Conservation (phyloP, 2,113 vertebrate genomes). For the Tetrao urogallus region DNA sequence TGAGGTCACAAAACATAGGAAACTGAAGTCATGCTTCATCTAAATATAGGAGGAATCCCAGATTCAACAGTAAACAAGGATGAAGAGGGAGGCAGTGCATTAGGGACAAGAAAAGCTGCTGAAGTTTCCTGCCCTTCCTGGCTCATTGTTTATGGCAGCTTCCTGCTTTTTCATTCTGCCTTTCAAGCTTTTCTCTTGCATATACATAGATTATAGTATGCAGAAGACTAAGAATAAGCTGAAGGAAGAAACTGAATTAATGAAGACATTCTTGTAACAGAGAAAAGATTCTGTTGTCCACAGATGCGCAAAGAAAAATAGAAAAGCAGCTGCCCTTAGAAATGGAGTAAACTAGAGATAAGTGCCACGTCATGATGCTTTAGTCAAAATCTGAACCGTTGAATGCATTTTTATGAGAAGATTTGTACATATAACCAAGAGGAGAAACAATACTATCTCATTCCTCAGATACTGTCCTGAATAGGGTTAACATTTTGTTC, state of each 20-base stretch:
- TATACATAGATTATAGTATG: slow-evolving; percentile 43
- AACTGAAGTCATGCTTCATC: neutral
- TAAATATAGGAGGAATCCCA: slow-evolving; percentile 22
- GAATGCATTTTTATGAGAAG: neutral
- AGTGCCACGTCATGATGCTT: slow-evolving; percentile 40
- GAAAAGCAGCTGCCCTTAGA: slow-evolving; percentile 71
- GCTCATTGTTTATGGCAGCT: slow-evolving; percentile 57
- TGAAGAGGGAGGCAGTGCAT: slow-evolving; percentile 31
- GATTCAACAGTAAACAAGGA: slow-evolving; percentile 9
- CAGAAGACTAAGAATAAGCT: slow-evolving; percentile 62
- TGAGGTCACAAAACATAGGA: neutral
- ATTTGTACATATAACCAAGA: neutral
- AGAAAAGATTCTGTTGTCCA: slow-evolving; percentile 68
- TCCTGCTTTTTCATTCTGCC: slow-evolving; percentile 61
- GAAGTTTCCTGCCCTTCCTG: slow-evolving; percentile 24
- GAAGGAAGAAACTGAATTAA: slow-evolving; percentile 64
- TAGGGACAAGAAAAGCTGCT: slow-evolving; percentile 36
- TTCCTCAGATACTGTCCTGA: neutral
- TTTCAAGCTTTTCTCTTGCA: slow-evolving; percentile 60
- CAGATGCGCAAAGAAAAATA: slow-evolving; percentile 69
- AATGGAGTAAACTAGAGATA: slow-evolving; percentile 46
- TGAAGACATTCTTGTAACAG: slow-evolving; percentile 63
- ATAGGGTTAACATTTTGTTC: neutral
- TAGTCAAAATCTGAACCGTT: slow-evolving; percentile 34
- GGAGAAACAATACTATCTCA: neutral